Evolutionary conservation across 1,140 invertebrate species (phyloP), one percentile per base, ranked within the genome.

Genomic region (Pantala flavescens): DNA sequence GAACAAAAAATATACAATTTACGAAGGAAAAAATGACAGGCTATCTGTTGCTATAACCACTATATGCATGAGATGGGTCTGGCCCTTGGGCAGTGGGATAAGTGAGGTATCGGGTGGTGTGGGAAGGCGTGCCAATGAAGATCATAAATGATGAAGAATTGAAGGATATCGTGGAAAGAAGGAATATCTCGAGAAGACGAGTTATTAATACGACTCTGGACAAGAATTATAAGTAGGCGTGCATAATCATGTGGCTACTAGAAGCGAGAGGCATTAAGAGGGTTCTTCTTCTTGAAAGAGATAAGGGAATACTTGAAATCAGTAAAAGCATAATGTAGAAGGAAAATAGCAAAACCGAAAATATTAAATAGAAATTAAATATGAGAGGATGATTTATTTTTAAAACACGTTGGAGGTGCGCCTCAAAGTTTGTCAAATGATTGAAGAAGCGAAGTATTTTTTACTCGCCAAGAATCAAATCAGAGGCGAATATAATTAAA

Each of bases 11-110:
- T 19, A 12, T 19, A 63, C 49, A 21, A 63, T 21, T 63, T 16
- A 63, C 16, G 49, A 63, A 63, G 49, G 49, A 3, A 21, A 63
- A 63, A 63, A 63, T 63, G 49, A 16, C 49, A 63, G 49, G 49
- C n/a, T 63, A 63, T 63, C 49, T 63, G 49, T 63, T 63, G 49
- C 49, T 21, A 21, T 63, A 63, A 63, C 49, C 49, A 63, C 49
- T 63, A 63, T 63, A 63, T 21, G 49, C n/a, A 63, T 16, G 49
- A 63, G 49, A 21, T 63, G n/a, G 16, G 49, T 63, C 14, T 63
- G 49, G 49, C n/a, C 49, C 12, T 16, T 16, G n/a, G 49, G 49
- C 16, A 63, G 49, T 16, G 49, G 49, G 49, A 7, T 21, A 21
- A 63, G 49, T 63, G 49, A 63, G 49, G 49, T 21, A 63, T 63